phyloP scores from a whole-genome alignment of 2,113 vertebrate genomes.

The Oenanthe melanoleuca region DNA sequence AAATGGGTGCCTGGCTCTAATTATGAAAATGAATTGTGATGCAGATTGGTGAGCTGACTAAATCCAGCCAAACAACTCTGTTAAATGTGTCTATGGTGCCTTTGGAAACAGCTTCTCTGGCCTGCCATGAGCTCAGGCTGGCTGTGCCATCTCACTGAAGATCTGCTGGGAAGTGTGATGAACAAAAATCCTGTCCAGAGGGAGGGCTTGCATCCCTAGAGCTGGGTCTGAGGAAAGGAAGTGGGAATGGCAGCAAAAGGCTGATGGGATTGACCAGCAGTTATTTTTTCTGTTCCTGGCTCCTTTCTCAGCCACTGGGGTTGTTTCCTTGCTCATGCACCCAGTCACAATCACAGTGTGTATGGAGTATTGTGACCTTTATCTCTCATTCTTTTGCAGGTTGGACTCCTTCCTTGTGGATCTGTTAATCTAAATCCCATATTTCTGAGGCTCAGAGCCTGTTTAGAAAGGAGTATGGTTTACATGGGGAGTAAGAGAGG shows the following conservation, averaged over 20 bases:
- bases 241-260: background rate
- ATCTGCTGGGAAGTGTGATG: background rate
- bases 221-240: background rate
- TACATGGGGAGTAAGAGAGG: background rate
- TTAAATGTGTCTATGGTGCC: background rate
- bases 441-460: background rate
- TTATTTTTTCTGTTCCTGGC: background rate
- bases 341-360: too few relatives aligned
- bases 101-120: background rate
- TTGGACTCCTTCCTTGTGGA: background rate
- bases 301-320: background rate
- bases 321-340: background rate
- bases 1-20: background rate
- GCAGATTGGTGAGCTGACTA: background rate
- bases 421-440: background rate
- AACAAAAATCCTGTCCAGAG: background rate
- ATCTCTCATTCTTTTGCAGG: background rate
- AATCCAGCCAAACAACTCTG: background rate
- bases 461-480: background rate
- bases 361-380: too few relatives aligned
- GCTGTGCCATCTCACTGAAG: background rate
- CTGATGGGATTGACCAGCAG: background rate
- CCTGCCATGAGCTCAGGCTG: background rate
- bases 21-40: background rate
- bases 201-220: background rate